phyloP scores from a whole-genome alignment of 92 coral and sea anemone genomes.

The Scolanthus callimorphus region DNA sequence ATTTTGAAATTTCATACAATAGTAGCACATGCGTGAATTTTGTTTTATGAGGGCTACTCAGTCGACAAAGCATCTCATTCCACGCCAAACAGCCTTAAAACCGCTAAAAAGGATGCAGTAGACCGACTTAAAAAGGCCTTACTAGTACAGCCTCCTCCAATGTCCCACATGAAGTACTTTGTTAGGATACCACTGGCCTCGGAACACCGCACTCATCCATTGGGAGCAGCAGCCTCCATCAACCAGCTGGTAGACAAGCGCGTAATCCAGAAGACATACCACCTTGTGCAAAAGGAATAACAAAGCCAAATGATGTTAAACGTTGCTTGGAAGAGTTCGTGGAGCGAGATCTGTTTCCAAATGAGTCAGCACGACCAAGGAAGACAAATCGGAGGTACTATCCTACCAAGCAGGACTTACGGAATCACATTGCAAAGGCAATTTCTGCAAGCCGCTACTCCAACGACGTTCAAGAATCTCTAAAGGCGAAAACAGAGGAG shows the following conservation, averaged over 20 bases:
- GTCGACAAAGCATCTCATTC: conserved; percentile 8
- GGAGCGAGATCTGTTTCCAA: conserved; percentile 20
- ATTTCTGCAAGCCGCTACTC: conserved; percentile 30
- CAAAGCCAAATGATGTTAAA: conserved; percentile 27
- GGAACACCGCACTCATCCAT: conserved; percentile 25
- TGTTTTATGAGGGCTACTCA: conserved; percentile 21
- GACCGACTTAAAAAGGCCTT: conserved; percentile 12
- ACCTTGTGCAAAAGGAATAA: conserved; percentile 39
- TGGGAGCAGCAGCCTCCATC: conserved; percentile 36
- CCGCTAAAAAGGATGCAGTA: conserved; percentile 33
- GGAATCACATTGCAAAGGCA: conserved; percentile 39
- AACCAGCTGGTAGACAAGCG: conserved; percentile 43
- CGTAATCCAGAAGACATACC: conserved; percentile 34
- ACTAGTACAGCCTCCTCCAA: no score
- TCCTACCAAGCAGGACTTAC: conserved; percentile 38
- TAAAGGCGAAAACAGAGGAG: conserved; percentile 20
- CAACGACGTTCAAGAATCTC: conserved; percentile 46
- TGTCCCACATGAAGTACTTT: not conserved
- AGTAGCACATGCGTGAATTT: no score
- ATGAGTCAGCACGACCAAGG: conserved; percentile 2
- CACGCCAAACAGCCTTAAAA: conserved; percentile 33
- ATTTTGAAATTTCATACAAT: no score
- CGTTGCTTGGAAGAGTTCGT: conserved; percentile 31
- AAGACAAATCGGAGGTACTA: conserved; percentile 27
- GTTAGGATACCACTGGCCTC: conserved; percentile 26